These are phyloP conservation scores for Columba janthina DNA, from an alignment of 2,113 vertebrate genomes.

Conservation along the genomic window DNA sequence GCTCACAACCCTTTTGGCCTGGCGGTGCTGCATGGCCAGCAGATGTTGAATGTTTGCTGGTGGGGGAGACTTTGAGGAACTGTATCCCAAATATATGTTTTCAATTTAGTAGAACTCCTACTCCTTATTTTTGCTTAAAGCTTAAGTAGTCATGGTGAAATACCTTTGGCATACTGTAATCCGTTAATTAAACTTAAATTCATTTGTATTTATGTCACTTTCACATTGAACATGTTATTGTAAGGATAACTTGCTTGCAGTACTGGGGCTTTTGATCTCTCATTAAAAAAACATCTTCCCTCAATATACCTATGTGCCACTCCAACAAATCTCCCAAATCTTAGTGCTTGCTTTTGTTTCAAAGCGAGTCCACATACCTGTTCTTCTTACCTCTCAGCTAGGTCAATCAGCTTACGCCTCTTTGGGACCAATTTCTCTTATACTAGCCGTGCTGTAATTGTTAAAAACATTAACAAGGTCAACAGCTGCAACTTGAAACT, in stretches of 20 bases:
- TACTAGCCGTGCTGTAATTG: not conserved
- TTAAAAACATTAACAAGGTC: conserved; percentile 16
- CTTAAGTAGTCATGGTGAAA: not conserved
- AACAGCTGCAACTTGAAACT: not conserved
- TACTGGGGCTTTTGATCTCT: not conserved
- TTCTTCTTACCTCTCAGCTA: not conserved
- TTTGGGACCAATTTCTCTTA: not conserved
- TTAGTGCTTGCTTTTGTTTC: not conserved
- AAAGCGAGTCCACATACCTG: not conserved
- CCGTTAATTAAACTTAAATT: not conserved
- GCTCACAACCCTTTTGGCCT: not conserved
- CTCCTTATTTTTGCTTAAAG: not conserved
- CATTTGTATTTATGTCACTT: not conserved
- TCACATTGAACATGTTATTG: not conserved
- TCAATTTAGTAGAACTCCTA: not conserved
- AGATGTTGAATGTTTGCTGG: not conserved
- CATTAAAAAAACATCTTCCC: not conserved
- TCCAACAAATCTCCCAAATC: not conserved
- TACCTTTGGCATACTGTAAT: not conserved
- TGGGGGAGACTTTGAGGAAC: not conserved
- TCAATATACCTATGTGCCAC: not conserved
- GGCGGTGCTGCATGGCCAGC: not conserved
- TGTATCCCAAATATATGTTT: not conserved
- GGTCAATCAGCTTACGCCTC: not conserved
- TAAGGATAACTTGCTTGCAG: not conserved